Evolutionary conservation across 2,113 vertebrate species (phyloP).

Genomic region (Phoxinus phoxinus): DNA sequence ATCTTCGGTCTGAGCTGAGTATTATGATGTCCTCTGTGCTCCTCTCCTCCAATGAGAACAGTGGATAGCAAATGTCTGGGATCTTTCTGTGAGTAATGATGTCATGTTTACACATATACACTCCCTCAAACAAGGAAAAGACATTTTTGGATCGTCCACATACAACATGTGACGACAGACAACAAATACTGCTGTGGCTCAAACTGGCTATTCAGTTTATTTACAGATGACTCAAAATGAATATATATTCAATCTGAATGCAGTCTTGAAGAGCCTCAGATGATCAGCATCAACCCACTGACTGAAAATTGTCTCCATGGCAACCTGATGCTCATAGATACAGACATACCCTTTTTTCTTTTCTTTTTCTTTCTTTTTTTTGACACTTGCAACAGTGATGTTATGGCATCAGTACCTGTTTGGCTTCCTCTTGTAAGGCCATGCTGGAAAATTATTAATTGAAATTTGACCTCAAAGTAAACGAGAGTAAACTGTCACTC

Average conservation of each 20-base stretch:
- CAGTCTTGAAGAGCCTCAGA: constrained; percentile 28
- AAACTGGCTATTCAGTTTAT: constrained; percentile 42
- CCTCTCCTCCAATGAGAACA: constrained; percentile 77
- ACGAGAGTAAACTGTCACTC: constrained; percentile 71
- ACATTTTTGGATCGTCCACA: constrained; percentile 34
- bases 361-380: neutral
- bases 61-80: constrained; percentile 75
- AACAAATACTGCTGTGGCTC: constrained; percentile 36
- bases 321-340: constrained; percentile 37
- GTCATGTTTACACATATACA: constrained; percentile 77
- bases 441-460: constrained; percentile 67
- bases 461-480: constrained; percentile 71
- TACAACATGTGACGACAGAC: constrained; percentile 28
- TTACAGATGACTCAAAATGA: constrained; percentile 33
- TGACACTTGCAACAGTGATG: constrained; percentile 35
- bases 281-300: constrained; percentile 39
- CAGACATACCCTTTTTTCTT: neutral
- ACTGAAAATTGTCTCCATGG: constrained; percentile 42
- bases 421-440: constrained; percentile 61
- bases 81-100: constrained; percentile 81
- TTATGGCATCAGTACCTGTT: constrained; percentile 35
- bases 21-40: constrained; percentile 81
- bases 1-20: constrained; percentile 79
- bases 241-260: constrained; percentile 36
- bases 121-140: constrained; percentile 60